These are phyloP conservation scores for Cetonia aurata DNA, from an alignment of 2,888 invertebrate genomes.

Conservation along the genomic window DNA sequence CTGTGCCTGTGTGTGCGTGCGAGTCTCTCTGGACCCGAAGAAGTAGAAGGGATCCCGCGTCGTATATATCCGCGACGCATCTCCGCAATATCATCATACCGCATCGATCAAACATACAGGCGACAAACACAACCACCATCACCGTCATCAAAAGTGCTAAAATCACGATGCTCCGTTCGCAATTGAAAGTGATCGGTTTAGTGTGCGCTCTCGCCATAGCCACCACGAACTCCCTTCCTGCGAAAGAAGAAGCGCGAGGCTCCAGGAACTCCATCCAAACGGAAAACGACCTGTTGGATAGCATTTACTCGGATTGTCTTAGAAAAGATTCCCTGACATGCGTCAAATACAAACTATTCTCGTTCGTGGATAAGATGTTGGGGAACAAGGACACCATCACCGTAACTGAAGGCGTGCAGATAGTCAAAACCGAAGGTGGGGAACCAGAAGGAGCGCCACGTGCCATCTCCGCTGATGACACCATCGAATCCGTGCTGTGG, in stretches of 20 bases:
- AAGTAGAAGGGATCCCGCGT: slow-evolving; percentile 63
- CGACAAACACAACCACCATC: slow-evolving; percentile 47
- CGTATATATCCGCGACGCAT: slow-evolving; percentile 65
- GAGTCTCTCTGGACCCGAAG: slow-evolving; percentile 64
- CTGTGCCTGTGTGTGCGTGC: too few relatives aligned
- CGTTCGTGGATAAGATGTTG: slow-evolving; percentile 87
- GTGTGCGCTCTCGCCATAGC: slow-evolving; percentile 70
- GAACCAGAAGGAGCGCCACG: slow-evolving; percentile 83
- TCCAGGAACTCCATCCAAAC: slow-evolving; percentile 74
- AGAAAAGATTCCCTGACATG: slow-evolving; percentile 87
- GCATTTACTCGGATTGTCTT: slow-evolving; percentile 82
- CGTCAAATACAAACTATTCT: slow-evolving; percentile 88
- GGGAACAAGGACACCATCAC: slow-evolving; percentile 85
- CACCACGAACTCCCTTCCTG: slow-evolving; percentile 74
- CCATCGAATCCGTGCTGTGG: slow-evolving; percentile 75
- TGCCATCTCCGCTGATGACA: slow-evolving; percentile 75
- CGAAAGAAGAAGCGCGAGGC: slow-evolving; percentile 72
- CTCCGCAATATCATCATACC: slow-evolving; percentile 59
- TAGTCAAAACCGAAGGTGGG: slow-evolving; percentile 78
- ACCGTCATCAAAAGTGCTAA: too few relatives aligned
- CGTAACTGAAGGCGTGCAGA: slow-evolving; percentile 85
- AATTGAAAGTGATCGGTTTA: slow-evolving; percentile 66
- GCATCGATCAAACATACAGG: slow-evolving; percentile 57
- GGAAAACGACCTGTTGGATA: slow-evolving; percentile 84
- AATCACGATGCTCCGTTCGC: too few relatives aligned